Evolutionary conservation across 2,113 vertebrate genomes (phyloP).

Genomic region (Tiliqua scincoides): DNA sequence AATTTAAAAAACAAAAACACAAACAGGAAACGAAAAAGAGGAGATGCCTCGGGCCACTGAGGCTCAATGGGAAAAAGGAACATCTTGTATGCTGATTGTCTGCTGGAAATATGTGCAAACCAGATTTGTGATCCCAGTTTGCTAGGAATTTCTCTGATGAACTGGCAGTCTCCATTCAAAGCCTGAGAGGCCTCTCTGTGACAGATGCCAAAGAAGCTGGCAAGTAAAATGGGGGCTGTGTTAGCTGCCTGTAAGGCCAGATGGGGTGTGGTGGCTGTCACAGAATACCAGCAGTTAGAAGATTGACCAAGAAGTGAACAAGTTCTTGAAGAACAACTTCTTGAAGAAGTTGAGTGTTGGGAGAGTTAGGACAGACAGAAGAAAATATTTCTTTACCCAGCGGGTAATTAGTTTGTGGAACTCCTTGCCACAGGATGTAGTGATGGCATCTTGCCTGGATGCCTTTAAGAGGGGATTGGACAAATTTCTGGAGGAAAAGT

Average conservation of each 20-base stretch:
- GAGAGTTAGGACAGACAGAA: too few relatives aligned
- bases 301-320: too few relatives aligned
- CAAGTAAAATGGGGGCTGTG: constrained; percentile 52
- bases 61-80: constrained; percentile 51
- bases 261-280: constrained; percentile 42
- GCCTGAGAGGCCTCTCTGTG: constrained; percentile 50
- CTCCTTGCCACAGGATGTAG: too few relatives aligned
- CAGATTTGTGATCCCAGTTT: constrained; percentile 57
- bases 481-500: too few relatives aligned
- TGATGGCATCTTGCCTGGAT: too few relatives aligned
- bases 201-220: constrained; percentile 47
- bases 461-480: too few relatives aligned
- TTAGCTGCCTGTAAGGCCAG: constrained; percentile 45
- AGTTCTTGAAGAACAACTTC: too few relatives aligned
- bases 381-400: too few relatives aligned
- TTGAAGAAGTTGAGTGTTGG: too few relatives aligned
- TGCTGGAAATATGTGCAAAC: constrained; percentile 59
- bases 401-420: too few relatives aligned
- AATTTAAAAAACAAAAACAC: accelerated
- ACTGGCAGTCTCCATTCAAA: constrained; percentile 60
- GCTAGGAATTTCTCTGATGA: constrained; percentile 66
- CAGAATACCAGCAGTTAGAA: neutral
- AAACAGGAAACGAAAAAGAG: neutral
- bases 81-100: constrained; percentile 67
- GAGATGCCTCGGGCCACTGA: constrained; percentile 39